These are phyloP conservation scores for Sebastes goodei DNA, from an alignment of 2,797 vertebrate genomes.

Conservation along the genomic window DNA sequence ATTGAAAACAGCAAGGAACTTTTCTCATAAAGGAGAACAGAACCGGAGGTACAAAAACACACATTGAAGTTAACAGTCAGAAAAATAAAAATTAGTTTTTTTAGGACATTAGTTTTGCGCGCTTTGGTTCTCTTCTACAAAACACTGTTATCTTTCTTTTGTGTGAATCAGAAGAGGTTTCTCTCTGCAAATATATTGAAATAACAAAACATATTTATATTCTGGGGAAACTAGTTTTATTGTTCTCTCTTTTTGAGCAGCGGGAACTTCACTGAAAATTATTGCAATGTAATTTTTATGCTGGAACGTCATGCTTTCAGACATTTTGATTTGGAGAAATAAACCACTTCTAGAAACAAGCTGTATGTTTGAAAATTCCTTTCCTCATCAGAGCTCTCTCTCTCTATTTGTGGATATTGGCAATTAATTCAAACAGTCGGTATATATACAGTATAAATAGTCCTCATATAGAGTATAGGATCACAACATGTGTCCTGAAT, in stretches of 20 bases:
- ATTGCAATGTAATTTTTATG: not conserved
- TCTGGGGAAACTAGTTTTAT: not conserved
- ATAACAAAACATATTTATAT: not conserved
- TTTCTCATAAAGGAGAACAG: not conserved
- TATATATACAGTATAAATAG: not conserved
- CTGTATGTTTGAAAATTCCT: not conserved
- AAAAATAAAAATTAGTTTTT: constrained; percentile 3
- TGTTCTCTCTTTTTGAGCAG: not conserved
- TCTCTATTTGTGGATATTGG: not conserved
- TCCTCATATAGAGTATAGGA: not conserved
- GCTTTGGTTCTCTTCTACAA: not conserved
- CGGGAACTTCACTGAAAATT: not conserved
- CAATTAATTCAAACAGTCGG: not conserved
- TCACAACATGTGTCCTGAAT: not conserved
- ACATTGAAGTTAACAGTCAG: not conserved
- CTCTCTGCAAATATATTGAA: not conserved
- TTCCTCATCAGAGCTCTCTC: not conserved
- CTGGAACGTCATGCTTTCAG: not conserved
- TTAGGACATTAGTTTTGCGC: not conserved
- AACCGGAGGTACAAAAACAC: not conserved
- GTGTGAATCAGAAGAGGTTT: not conserved
- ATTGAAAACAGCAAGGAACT: not conserved
- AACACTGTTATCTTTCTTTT: not conserved
- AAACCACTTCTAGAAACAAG: not conserved
- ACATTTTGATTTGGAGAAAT: not conserved